A percentile compares a stretch with the other conserved stretches of the same genome.
phyloP scores from a whole-genome alignment of 2,888 invertebrate species.

The Orthonevra nobilis region DNA sequence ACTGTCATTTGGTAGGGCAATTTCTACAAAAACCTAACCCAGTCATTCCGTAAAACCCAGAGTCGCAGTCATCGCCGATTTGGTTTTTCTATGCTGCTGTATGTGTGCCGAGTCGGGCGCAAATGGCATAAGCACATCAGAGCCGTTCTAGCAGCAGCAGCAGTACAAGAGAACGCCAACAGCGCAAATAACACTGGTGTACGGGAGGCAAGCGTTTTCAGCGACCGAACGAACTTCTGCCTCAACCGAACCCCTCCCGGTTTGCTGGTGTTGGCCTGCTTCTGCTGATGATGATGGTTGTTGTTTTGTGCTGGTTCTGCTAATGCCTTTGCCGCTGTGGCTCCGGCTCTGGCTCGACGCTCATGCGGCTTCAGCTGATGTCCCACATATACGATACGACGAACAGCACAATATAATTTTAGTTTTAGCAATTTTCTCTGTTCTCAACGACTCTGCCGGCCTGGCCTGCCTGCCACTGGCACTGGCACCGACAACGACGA shows the following conservation, averaged over 20 bases:
- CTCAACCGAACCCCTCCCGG: conserved; percentile 29
- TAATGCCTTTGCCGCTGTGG: conserved; percentile 30
- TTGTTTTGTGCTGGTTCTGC: conserved; percentile 9
- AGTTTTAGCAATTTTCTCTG: conserved; percentile 69
- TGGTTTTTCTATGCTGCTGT: conserved; percentile 48
- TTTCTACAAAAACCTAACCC: conserved; percentile 44
- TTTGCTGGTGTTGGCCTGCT: background rate
- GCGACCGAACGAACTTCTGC: conserved; percentile 74
- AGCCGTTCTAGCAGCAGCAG: conserved; percentile 37
- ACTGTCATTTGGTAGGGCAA: conserved; percentile 33
- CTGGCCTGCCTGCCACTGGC: conserved; percentile 47
- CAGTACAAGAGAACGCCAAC: conserved; percentile 76
- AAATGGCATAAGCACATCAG: conserved; percentile 45
- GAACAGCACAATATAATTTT: conserved; percentile 60
- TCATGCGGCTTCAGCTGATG: conserved; percentile 68
- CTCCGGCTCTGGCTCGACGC: conserved; percentile 33
- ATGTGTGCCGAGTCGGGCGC: conserved; percentile 19
- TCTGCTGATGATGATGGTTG: conserved; percentile 13
- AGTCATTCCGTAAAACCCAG: conserved; percentile 63
- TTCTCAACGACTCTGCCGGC: conserved; percentile 58
- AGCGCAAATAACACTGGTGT: conserved; percentile 75
- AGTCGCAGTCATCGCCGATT: conserved; percentile 63
- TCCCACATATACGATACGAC: conserved; percentile 55
- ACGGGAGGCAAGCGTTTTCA: conserved; percentile 77
- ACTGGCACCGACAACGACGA: conserved; percentile 16